A percentile compares a stretch with the other conserved stretches of the same genome.
Conservation (phyloP, 2,797 vertebrate genomes). For the Crocidura indochinensis region DNA sequence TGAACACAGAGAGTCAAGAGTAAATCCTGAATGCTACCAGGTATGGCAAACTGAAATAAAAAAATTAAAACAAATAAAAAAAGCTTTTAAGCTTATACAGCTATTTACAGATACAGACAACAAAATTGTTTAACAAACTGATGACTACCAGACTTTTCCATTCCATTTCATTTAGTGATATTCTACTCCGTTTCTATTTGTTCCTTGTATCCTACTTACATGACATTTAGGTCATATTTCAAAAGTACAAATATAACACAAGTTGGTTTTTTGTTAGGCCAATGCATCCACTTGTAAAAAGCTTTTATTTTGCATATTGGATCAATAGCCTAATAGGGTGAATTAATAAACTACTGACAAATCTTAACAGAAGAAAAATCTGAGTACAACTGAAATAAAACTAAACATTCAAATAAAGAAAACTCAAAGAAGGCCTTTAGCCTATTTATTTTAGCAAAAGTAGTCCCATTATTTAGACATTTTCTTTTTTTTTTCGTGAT, state of each 20-base stretch:
- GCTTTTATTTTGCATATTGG: slow-evolving; percentile 38
- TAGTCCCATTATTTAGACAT: slow-evolving; percentile 29
- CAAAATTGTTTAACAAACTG: slow-evolving; percentile 19
- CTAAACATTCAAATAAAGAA: slow-evolving; percentile 43
- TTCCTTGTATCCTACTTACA: background rate
- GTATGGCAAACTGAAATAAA: background rate
- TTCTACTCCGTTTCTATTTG: background rate
- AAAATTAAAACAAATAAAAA: background rate
- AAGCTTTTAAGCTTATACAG: slow-evolving; percentile 8
- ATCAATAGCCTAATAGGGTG: slow-evolving; percentile 40
- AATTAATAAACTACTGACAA: background rate
- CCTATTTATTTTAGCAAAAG: slow-evolving; percentile 24
- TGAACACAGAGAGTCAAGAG: no score
- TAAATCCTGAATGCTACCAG: background rate
- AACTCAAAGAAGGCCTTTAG: slow-evolving; percentile 36
- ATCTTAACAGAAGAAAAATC: slow-evolving; percentile 7
- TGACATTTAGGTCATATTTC: slow-evolving; percentile 13
- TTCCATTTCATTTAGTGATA: background rate
- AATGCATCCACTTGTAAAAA: slow-evolving; percentile 9
- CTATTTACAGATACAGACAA: slow-evolving; percentile 26
- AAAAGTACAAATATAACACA: slow-evolving; percentile 44
- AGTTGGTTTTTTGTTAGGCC: slow-evolving; percentile 49
- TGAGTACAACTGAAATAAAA: slow-evolving; percentile 50
- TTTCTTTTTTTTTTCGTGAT: background rate
- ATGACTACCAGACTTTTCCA: background rate